These are phyloP conservation scores for Prostheceraeus crozeri DNA, from an alignment of 2,888 invertebrate species.

Conservation along the genomic window DNA sequence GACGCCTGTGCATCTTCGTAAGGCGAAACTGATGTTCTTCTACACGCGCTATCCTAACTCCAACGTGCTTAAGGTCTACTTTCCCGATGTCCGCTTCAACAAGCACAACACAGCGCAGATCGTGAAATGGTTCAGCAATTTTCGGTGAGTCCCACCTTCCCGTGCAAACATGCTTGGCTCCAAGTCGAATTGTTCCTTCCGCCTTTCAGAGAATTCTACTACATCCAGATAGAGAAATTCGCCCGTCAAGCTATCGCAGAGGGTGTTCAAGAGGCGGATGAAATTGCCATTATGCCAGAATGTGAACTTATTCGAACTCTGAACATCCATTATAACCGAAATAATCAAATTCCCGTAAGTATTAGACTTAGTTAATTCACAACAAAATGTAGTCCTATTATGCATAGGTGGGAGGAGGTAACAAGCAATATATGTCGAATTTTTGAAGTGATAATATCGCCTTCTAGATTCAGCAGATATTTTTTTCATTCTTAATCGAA, in stretches of 20 bases:
- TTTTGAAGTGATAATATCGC: too few relatives aligned
- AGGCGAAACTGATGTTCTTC: constrained; percentile 99
- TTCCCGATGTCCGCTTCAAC: constrained; percentile 99
- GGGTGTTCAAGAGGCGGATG: constrained; percentile 79
- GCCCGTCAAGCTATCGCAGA: constrained; percentile 90
- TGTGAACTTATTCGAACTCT: constrained; percentile 89
- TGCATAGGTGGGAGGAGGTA: neutral
- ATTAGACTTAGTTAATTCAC: neutral
- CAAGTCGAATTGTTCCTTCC: too few relatives aligned
- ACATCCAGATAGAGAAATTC: constrained; percentile 98
- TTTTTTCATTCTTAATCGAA: too few relatives aligned
- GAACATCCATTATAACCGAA: constrained; percentile 66
- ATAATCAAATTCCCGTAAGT: constrained; percentile 38
- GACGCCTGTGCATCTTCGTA: constrained; percentile 98
- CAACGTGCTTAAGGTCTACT: constrained; percentile 97
- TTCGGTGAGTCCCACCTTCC: constrained; percentile 72
- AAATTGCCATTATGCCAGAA: constrained; percentile 80
- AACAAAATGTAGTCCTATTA: too few relatives aligned
- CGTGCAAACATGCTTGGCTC: too few relatives aligned
- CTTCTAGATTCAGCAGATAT: too few relatives aligned
- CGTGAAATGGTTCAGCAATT: constrained; percentile 99
- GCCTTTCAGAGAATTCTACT: constrained; percentile 81
- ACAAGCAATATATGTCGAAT: neutral
- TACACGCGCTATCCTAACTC: constrained; percentile 99
- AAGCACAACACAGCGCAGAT: constrained; percentile 99